Conservation (phyloP, 2,113 vertebrate genomes). For the Ageneiosus marmoratus region DNA sequence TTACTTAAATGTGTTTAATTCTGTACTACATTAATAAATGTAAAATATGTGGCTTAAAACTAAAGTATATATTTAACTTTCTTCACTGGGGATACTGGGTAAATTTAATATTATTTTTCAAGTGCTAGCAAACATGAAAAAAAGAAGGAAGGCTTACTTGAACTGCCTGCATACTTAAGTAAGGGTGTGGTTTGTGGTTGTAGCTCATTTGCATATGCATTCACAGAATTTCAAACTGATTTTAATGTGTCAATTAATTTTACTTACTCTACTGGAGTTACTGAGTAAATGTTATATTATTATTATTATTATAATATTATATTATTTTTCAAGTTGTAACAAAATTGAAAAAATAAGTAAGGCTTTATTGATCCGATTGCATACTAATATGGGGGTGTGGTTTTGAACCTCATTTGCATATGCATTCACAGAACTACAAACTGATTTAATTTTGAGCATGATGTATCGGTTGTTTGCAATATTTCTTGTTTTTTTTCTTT, state of each 20-base stretch:
- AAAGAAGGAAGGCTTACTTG: neutral
- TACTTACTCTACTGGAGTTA: neutral
- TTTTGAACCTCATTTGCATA: neutral
- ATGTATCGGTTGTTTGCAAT: no score
- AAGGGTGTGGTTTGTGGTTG: no score
- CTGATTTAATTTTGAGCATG: neutral
- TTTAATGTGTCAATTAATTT: neutral
- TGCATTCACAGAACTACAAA: no score
- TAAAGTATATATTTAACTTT: no score
- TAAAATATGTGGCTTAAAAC: neutral
- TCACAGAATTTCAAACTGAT: no score
- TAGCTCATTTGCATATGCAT: neutral
- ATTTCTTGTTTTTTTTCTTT: neutral
- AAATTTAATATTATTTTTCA: neutral
- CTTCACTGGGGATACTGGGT: no score
- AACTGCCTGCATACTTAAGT: neutral
- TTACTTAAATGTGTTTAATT: neutral
- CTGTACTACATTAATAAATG: neutral
- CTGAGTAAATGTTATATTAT: neutral
- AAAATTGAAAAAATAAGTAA: neutral
- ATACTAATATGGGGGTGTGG: neutral
- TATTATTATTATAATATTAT: neutral
- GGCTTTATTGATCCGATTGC: no score
- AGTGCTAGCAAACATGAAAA: neutral
- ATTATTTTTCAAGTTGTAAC: neutral